Conservation (phyloP, 2,888 invertebrate genomes). For the Drosophila mimica region DNA sequence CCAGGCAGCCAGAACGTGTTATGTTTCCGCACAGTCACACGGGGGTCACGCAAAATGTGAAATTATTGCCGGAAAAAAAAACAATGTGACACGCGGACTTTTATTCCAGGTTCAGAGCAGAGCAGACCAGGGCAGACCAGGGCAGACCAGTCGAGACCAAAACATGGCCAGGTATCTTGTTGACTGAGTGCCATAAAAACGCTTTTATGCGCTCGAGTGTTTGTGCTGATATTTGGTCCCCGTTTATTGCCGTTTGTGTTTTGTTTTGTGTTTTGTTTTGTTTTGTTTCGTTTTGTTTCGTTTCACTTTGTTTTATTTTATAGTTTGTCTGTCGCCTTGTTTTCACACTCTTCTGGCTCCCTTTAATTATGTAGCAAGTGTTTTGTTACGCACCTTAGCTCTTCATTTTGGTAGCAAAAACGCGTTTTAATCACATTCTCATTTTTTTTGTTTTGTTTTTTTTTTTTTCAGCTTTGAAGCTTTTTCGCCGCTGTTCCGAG, state of each 20-base stretch:
- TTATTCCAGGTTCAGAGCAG: slow-evolving; percentile 51
- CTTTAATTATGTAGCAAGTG: slow-evolving; percentile 76
- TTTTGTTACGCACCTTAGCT: slow-evolving; percentile 74
- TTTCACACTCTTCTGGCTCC: slow-evolving; percentile 54
- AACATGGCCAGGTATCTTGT: slow-evolving; percentile 29
- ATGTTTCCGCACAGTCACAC: slow-evolving; percentile 54
- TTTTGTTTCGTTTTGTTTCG: slow-evolving; percentile 8
- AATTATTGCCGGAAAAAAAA: slow-evolving; percentile 74
- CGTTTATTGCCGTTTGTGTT: slow-evolving; percentile 23
- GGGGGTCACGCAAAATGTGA: slow-evolving; percentile 68
- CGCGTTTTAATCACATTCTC: slow-evolving; percentile 37
- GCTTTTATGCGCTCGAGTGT: slow-evolving; percentile 69
- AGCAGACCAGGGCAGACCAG: slow-evolving; percentile 24
- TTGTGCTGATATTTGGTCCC: slow-evolving; percentile 55
- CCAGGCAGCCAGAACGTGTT: slow-evolving; percentile 58
- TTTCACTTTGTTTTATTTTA: slow-evolving; percentile 66
- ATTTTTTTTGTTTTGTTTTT: too few species aligned
- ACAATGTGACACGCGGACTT: slow-evolving; percentile 73
- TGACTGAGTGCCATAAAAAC: slow-evolving; percentile 49
- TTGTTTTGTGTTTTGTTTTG: slow-evolving; percentile 18
- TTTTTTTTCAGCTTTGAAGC: slow-evolving; percentile 17
- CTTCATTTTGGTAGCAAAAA: slow-evolving; percentile 53
- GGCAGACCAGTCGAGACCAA: not conserved
- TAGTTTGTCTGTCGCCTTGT: slow-evolving; percentile 71
- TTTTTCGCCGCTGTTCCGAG: not conserved